These are phyloP conservation scores for Gobio occitaniae DNA, from an alignment of 2,797 vertebrate genomes.

Conservation along the genomic window DNA sequence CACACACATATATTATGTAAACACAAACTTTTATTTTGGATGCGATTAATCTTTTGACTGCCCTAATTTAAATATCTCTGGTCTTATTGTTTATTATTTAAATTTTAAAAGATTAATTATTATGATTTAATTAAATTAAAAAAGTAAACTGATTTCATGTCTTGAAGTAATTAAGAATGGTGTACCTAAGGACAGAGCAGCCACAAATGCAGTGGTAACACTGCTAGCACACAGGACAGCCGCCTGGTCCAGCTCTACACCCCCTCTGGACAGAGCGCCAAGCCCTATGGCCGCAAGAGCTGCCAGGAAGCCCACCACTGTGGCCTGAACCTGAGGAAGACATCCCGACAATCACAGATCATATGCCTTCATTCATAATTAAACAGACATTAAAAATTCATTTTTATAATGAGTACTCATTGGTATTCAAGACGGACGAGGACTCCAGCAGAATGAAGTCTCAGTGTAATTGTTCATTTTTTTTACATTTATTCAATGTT, in stretches of 20 bases:
- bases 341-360: conserved; percentile 9
- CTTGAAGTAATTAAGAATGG: not conserved
- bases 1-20: no score
- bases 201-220: conserved; percentile 90
- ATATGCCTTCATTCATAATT: conserved; percentile 8
- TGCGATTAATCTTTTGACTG: no score
- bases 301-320: conserved; percentile 92
- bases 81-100: no score
- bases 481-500: not conserved
- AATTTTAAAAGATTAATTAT: no score
- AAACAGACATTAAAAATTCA: not conserved
- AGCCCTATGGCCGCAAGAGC: conserved; percentile 88
- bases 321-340: conserved; percentile 88
- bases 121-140: not conserved
- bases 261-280: conserved; percentile 85
- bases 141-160: not conserved
- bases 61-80: not conserved
- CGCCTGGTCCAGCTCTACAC: conserved; percentile 85
- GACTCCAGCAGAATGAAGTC: conserved; percentile 18
- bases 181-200: conserved; percentile 90
- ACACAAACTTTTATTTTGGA: no score
- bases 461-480: conserved; percentile 12
- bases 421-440: conserved; percentile 13
- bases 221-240: conserved; percentile 93
- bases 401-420: conserved; percentile 28